Percentiles rank a stretch among this genome's conserved stretches.
phyloP scores from a whole-genome alignment of 2,888 invertebrate species.

The Eupithecia subfuscata region DNA sequence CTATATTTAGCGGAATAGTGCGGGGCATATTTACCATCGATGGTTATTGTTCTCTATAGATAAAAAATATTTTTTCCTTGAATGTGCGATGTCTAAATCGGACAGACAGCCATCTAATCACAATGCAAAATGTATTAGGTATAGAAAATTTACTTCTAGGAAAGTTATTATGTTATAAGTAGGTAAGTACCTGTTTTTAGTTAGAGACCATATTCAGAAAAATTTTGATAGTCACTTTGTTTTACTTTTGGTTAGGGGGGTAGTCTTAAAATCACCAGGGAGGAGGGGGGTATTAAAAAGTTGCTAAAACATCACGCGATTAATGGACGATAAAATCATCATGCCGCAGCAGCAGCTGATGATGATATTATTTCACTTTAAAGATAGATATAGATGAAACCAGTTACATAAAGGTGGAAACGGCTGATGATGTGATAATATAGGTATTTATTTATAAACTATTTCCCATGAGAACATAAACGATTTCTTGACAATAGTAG shows the following conservation, averaged over 20 bases:
- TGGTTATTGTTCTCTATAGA: not conserved
- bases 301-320: too few species aligned
- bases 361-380: not conserved
- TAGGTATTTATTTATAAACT: not conserved
- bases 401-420: not conserved
- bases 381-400: not conserved
- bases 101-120: too few species aligned
- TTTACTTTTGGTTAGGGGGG: too few species aligned
- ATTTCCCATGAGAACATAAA: not conserved
- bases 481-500: not conserved
- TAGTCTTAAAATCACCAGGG: too few species aligned
- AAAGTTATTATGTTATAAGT: too few species aligned
- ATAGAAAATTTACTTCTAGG: too few species aligned
- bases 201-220: too few species aligned
- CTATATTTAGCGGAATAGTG: conserved; percentile 64
- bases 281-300: too few species aligned
- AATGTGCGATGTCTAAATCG: too few species aligned
- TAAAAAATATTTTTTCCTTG: not conserved
- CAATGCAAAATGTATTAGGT: too few species aligned
- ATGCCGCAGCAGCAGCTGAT: not conserved
- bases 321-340: not conserved
- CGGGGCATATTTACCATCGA: conserved; percentile 32
- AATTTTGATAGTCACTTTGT: too few species aligned
- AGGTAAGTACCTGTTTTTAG: too few species aligned
- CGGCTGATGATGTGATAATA: not conserved